phyloP scores from a whole-genome alignment of 2,888 invertebrate species.

The Teleogryllus oceanicus region DNA sequence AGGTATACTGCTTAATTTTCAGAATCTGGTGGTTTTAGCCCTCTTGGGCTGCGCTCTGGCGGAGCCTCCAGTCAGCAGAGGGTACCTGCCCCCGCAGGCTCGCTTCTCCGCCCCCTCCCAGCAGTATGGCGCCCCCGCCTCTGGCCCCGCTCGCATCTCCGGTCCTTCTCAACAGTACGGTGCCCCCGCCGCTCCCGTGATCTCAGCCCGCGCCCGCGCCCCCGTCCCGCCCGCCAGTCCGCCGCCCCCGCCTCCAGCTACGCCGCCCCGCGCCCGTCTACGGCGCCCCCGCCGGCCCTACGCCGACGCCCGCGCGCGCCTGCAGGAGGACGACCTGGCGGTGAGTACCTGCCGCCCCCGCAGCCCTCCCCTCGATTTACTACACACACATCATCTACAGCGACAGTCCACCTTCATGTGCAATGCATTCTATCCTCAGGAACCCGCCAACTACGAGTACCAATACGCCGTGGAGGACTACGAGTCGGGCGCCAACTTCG shows the following conservation, averaged over 20 bases:
- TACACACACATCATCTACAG: neutral
- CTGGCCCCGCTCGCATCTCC: neutral
- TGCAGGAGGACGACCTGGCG: neutral
- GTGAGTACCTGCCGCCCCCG: neutral
- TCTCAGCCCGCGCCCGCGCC: neutral
- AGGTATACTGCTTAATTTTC: no score
- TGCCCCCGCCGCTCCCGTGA: conserved; percentile 3
- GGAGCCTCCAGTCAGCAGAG: neutral
- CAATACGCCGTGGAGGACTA: conserved; percentile 63
- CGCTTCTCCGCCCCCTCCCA: neutral
- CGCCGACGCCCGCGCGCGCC: conserved; percentile 4
- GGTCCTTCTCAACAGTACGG: conserved; percentile 29
- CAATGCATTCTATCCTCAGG: conserved; percentile 44
- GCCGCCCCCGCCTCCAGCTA: neutral
- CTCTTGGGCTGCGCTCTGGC: neutral
- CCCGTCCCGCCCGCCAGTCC: neutral
- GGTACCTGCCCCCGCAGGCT: neutral
- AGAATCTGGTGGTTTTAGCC: no score
- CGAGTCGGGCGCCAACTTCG: conserved; percentile 57
- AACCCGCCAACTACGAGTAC: conserved; percentile 62
- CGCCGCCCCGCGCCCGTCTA: conserved; percentile 36
- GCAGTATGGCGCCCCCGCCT: neutral
- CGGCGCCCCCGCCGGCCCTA: conserved; percentile 32
- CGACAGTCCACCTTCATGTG: neutral
- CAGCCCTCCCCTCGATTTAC: neutral